These are phyloP conservation scores for Cyanocitta stelleri DNA, from an alignment of 2,113 vertebrate species.

Conservation along the genomic window DNA sequence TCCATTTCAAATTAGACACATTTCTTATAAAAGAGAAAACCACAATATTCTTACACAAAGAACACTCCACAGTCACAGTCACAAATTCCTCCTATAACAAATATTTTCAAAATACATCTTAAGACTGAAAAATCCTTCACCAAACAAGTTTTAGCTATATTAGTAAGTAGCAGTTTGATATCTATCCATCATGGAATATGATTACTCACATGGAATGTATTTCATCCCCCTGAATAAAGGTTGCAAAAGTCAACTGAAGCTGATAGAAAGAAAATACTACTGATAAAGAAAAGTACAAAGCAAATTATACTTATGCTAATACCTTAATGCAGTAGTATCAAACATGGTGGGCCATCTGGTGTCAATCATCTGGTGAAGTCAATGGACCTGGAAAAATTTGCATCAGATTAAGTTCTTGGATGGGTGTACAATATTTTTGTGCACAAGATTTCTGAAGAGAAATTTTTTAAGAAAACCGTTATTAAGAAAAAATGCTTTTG, in stretches of 20 bases:
- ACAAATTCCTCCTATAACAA: not conserved
- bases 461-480: not conserved
- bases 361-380: conserved; percentile 20
- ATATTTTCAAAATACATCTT: not conserved
- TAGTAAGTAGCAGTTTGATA: not conserved
- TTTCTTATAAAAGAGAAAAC: not conserved
- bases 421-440: not conserved
- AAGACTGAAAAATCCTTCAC: not conserved
- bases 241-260: not conserved
- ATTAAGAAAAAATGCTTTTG: not conserved
- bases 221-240: not conserved
- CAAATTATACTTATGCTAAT: conserved; percentile 29
- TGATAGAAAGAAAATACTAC: not conserved
- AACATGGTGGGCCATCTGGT: conserved; percentile 58
- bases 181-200: not conserved
- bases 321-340: conserved; percentile 30
- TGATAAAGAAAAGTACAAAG: conserved; percentile 16
- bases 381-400: not conserved
- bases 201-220: not conserved
- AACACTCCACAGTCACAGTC: not conserved
- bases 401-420: not conserved
- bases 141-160: not conserved
- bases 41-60: not conserved
- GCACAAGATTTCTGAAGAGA: not conserved
- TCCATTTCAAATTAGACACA: not conserved